Evolutionary conservation across 2,888 invertebrate genomes (phyloP), one percentile per base, ranked within the genome.

Genomic region (Hypena proboscidalis): DNA sequence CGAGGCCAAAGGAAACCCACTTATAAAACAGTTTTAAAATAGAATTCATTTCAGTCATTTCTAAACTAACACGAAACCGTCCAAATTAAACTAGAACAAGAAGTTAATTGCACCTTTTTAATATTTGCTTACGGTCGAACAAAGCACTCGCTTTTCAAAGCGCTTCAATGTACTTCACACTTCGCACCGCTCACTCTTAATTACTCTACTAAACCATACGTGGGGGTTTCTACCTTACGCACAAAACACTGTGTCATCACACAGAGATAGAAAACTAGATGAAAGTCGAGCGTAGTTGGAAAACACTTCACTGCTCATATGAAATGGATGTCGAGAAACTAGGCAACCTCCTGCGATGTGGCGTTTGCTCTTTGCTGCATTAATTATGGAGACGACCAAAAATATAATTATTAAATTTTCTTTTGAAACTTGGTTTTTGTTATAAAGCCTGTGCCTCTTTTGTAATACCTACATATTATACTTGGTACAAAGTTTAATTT

Each of bases 301-400:
- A 64, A 58, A 37, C 26, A 5, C 0, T 3, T 11, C 41, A 34
- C 39, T 15, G 21, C 58, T 67, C 54, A 67, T 70, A 66, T 67
- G 19, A 52, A 64, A 70, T 70, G 66, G 62, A 62, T 47, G 33
- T 38, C 34, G 43, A 34, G 55, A 23, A 34, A 40, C 31, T 30
- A 22, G 26, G 14, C 29, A 33, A 13, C 22, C 41, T 44, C 26
- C 46, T 38, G 20, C 41, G 34, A 21, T 31, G 56, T 38, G 65
- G 61, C 44, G 51, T 67, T 69, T 64, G 53, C 67, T 57, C 52
- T 59, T 57, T 38, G 45, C 49, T 44, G 46, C 42, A 66, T 71
- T 68, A 71, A 67, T 68, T 66, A 68, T 57, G 46, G 10, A 58
- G 40, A 45, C 20, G 38, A 36, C 42, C 51, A 48, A 39, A 51